A percentile compares a stretch with the other conserved stretches of the same genome.
These are phyloP conservation scores for Archaeoteleia sp. DNA, from an alignment of 2,888 invertebrate genomes.

Conservation along the genomic window DNA sequence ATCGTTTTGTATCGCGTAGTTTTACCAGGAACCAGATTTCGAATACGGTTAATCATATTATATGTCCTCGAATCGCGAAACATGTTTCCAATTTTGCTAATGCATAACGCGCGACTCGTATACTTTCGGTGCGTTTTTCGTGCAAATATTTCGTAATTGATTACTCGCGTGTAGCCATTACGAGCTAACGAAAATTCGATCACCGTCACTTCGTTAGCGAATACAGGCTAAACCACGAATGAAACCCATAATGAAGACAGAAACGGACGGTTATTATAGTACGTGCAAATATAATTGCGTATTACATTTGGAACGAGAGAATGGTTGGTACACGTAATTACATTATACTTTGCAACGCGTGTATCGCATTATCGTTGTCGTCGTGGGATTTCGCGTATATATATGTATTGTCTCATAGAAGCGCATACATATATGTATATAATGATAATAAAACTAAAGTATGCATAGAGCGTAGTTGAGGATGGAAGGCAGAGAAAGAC, in stretches of 20 bases:
- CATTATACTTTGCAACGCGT: conserved; percentile 61
- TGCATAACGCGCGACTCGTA: conserved; percentile 1
- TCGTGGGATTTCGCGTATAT: conserved; percentile 43
- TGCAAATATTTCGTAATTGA: conserved; percentile 41
- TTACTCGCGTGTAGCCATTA: conserved; percentile 28
- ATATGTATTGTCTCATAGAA: conserved; percentile 17
- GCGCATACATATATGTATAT: background rate
- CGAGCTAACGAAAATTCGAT: conserved; percentile 44
- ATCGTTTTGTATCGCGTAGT: no score
- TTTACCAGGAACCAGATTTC: background rate
- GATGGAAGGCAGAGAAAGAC: conserved; percentile 10
- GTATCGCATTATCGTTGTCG: conserved; percentile 58
- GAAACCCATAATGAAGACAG: conserved; percentile 59
- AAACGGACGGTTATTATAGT: conserved; percentile 52
- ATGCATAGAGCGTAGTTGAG: conserved; percentile 4
- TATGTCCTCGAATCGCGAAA: background rate
- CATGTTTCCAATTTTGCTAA: conserved; percentile 1
- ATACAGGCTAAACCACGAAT: conserved; percentile 42
- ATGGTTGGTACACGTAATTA: conserved; percentile 60
- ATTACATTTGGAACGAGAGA: conserved; percentile 55
- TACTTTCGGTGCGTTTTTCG: conserved; percentile 24
- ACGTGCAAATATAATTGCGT: conserved; percentile 57
- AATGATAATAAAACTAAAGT: conserved; percentile 2
- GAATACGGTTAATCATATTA: background rate
- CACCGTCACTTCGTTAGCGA: conserved; percentile 43